phyloP scores from a whole-genome alignment of 2,888 invertebrate genomes.

The Platerodrilus igneus region DNA sequence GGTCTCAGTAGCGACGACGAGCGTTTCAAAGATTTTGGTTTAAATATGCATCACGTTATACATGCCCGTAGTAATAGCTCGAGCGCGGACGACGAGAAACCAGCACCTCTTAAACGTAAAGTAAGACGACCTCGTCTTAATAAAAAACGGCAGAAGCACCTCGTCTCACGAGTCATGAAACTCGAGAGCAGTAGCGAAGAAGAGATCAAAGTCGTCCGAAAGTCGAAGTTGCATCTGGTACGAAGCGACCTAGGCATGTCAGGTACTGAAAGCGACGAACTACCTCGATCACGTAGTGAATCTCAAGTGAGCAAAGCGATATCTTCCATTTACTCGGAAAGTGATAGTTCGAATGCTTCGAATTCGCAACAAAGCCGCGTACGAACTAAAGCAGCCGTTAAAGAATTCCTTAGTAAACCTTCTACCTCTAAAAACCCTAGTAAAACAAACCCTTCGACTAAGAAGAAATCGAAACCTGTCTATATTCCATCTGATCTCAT shows the following conservation, averaged over 20 bases:
- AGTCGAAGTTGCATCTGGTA: conserved; percentile 65
- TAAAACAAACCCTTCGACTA: conserved; percentile 37
- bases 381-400: conserved; percentile 79
- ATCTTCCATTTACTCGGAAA: conserved; percentile 81
- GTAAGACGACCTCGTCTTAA: conserved; percentile 29
- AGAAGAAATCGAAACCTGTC: conserved; percentile 41
- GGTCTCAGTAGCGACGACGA: conserved; percentile 50
- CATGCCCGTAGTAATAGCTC: conserved; percentile 50
- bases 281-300: conserved; percentile 59
- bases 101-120: conserved; percentile 46
- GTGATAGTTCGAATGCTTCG: conserved; percentile 59
- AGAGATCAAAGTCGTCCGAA: conserved; percentile 49
- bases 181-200: conserved; percentile 62
- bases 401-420: conserved; percentile 64
- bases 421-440: conserved; percentile 36
- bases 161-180: conserved; percentile 38
- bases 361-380: conserved; percentile 65
- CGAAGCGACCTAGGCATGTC: conserved; percentile 68
- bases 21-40: conserved; percentile 43
- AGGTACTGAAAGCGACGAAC: conserved; percentile 74
- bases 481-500: conserved; percentile 72
- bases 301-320: conserved; percentile 52
- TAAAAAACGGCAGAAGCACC: conserved; percentile 40
- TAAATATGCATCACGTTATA: too few species aligned
- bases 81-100: conserved; percentile 53